Conservation (phyloP, 2,113 vertebrate genomes). For the Plestiodon gilberti region DNA sequence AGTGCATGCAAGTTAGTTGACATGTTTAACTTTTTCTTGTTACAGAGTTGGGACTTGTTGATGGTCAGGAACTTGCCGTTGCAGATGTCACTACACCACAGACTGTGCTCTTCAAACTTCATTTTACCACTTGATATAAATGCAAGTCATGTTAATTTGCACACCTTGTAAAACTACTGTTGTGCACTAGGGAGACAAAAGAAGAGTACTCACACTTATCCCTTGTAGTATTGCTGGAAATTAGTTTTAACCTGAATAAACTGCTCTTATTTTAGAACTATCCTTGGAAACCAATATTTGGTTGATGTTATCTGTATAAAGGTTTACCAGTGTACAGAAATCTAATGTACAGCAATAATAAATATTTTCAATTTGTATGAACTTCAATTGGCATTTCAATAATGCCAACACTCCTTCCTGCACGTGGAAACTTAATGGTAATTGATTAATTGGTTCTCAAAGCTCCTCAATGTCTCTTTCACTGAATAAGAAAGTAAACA, state of each 20-base stretch:
- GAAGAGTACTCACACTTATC: slow-evolving; percentile 56
- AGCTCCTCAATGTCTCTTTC: slow-evolving; percentile 21
- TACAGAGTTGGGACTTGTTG: slow-evolving; percentile 88
- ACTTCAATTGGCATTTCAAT: slow-evolving; percentile 43
- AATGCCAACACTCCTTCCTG: slow-evolving; percentile 29
- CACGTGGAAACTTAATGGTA: slow-evolving; percentile 41
- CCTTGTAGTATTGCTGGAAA: slow-evolving; percentile 62
- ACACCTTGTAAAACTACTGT: slow-evolving; percentile 49
- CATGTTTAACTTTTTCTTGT: slow-evolving; percentile 48
- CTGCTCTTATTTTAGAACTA: slow-evolving; percentile 67
- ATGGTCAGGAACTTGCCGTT: slow-evolving; percentile 93
- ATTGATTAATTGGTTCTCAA: slow-evolving; percentile 53
- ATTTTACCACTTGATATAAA: slow-evolving; percentile 85
- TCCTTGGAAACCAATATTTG: slow-evolving; percentile 73
- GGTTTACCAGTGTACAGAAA: slow-evolving; percentile 66
- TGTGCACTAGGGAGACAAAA: slow-evolving; percentile 31
- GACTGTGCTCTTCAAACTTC: slow-evolving; percentile 93
- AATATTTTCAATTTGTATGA: slow-evolving; percentile 34
- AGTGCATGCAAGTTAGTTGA: background rate
- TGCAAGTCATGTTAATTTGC: slow-evolving; percentile 43
- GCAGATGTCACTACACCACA: slow-evolving; percentile 94
- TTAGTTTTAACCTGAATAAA: slow-evolving; percentile 61
- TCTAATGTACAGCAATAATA: slow-evolving; percentile 53
- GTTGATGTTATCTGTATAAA: slow-evolving; percentile 72
- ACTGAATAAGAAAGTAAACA: slow-evolving; percentile 36